Percentiles rank a stretch among this genome's conserved stretches.
Conservation (phyloP, 2,888 invertebrate genomes). For the Drosophila koepferae region DNA sequence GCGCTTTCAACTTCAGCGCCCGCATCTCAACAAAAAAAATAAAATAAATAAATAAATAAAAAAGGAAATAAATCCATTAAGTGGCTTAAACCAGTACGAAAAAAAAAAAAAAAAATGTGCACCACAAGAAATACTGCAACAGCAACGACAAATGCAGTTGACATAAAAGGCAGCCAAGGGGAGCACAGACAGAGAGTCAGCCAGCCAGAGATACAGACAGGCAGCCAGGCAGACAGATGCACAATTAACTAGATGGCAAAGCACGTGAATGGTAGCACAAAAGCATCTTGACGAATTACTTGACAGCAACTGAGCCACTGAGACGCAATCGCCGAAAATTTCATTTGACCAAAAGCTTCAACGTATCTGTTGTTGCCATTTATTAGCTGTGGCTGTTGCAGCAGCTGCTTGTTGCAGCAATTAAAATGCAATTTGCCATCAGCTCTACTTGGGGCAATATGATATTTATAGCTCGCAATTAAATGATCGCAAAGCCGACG, state of each 20-base stretch:
- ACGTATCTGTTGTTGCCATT: background rate
- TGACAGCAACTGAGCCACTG: slow-evolving; percentile 40
- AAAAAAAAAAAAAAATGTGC: slow-evolving; percentile 37
- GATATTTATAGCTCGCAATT: background rate
- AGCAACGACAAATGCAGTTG: slow-evolving; percentile 75
- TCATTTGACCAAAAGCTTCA: slow-evolving; percentile 61
- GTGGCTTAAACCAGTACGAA: slow-evolving; percentile 4
- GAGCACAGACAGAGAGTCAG: background rate
- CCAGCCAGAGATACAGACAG: slow-evolving; percentile 2
- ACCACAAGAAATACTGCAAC: slow-evolving; percentile 46
- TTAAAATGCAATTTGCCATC: background rate
- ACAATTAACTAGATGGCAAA: slow-evolving; percentile 38
- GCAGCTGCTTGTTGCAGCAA: slow-evolving; percentile 20
- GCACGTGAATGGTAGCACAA: slow-evolving; percentile 32
- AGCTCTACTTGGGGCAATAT: background rate
- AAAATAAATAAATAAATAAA: slow-evolving; percentile 56
- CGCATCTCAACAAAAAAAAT: slow-evolving; percentile 35
- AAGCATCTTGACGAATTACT: slow-evolving; percentile 75
- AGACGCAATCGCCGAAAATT: slow-evolving; percentile 50
- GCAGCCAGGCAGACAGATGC: background rate
- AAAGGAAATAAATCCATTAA: slow-evolving; percentile 74
- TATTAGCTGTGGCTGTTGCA: slow-evolving; percentile 17
- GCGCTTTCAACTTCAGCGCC: slow-evolving; percentile 31
- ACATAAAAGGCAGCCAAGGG: slow-evolving; percentile 59
- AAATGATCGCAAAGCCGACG: background rate